Conservation (phyloP, 2,888 invertebrate genomes). For the Blastobasis adustella region DNA sequence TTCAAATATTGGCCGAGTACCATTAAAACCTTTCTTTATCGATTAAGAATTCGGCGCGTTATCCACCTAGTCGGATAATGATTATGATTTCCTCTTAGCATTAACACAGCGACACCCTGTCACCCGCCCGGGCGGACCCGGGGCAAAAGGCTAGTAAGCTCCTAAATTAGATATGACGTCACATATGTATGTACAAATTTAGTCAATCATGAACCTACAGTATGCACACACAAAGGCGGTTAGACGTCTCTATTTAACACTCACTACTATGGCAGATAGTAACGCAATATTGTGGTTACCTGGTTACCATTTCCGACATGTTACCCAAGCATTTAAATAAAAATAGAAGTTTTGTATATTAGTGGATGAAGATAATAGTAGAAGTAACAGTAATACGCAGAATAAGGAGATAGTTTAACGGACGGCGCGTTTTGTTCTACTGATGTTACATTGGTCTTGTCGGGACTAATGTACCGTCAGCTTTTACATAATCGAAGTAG, state of each 20-base stretch:
- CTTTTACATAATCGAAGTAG: slow-evolving; percentile 31
- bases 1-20: slow-evolving; percentile 6
- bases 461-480: slow-evolving; percentile 22
- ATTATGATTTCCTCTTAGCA: slow-evolving; percentile 64
- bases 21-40: slow-evolving; percentile 3
- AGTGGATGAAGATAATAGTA: too few species aligned
- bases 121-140: slow-evolving; percentile 66
- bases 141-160: slow-evolving; percentile 74
- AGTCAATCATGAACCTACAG: slow-evolving; percentile 12
- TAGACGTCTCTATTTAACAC: too few species aligned
- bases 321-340: too few species aligned
- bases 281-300: too few species aligned
- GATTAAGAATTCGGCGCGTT: slow-evolving; percentile 16
- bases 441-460: slow-evolving; percentile 23
- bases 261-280: too few species aligned
- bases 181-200: slow-evolving; percentile 56
- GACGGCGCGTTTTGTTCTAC: slow-evolving; percentile 47
- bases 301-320: too few species aligned
- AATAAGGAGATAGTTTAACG: slow-evolving; percentile 24
- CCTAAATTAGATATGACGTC: slow-evolving; percentile 70
- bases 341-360: too few species aligned
- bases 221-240: too few species aligned
- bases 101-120: slow-evolving; percentile 72
- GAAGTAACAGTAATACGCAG: too few species aligned
- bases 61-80: slow-evolving; percentile 39